These are phyloP conservation scores for Marasmarcha lunaedactyla DNA, from an alignment of 2,888 invertebrate genomes.

Conservation along the genomic window DNA sequence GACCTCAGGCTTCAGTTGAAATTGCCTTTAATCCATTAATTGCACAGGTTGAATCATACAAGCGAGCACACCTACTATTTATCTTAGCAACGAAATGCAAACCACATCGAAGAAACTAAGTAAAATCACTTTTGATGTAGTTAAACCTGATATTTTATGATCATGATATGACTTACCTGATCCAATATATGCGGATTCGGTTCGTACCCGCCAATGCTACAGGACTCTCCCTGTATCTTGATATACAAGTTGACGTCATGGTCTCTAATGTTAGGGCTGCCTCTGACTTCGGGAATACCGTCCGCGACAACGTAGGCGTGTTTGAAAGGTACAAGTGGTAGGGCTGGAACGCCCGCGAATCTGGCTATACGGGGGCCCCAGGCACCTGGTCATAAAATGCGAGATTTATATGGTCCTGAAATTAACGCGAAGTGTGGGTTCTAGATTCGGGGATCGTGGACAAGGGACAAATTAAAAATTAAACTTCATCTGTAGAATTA, in stretches of 20 bases:
- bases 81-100: too few species aligned
- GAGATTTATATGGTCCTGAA: too few species aligned
- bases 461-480: neutral
- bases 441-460: too few species aligned
- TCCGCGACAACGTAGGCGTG: conserved; percentile 91
- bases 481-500: too few species aligned
- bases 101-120: too few species aligned
- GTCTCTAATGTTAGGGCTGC: conserved; percentile 86
- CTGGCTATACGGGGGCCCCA: conserved; percentile 84
- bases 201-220: conserved; percentile 91
- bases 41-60: too few species aligned
- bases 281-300: conserved; percentile 78
- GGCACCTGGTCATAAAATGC: conserved; percentile 67
- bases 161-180: conserved; percentile 73
- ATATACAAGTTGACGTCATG: conserved; percentile 88
- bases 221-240: conserved; percentile 84
- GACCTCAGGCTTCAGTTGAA: too few species aligned
- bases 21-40: too few species aligned
- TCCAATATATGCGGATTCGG: conserved; percentile 84
- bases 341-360: conserved; percentile 73
- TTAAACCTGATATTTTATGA: too few species aligned
- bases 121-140: too few species aligned
- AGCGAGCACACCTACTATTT: too few species aligned
- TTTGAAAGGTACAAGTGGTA: conserved; percentile 87
- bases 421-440: too few species aligned